Evolutionary conservation across 2,113 vertebrate genomes (phyloP).

Genomic region (Atherinomorus stipes): DNA sequence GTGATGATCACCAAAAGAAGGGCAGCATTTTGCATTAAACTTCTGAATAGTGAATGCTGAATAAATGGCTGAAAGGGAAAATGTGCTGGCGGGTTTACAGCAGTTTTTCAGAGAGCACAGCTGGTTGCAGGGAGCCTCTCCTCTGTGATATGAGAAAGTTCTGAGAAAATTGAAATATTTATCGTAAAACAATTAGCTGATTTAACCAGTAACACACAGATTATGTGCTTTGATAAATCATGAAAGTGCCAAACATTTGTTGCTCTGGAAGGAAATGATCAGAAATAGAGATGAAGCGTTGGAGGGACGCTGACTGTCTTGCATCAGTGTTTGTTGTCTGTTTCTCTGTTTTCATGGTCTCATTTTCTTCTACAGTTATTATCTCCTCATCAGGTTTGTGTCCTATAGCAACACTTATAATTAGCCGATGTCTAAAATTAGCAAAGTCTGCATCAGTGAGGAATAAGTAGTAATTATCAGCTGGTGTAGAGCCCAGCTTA

Average conservation of each 20-base stretch:
- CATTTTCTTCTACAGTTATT: conserved; percentile 26
- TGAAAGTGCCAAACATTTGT: background rate
- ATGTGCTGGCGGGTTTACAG: conserved; percentile 7
- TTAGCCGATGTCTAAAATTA: background rate
- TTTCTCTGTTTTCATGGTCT: conserved; percentile 3
- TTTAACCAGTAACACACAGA: background rate
- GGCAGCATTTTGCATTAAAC: conserved; percentile 27
- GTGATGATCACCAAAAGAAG: conserved; percentile 19
- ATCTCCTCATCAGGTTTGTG: conserved; percentile 46
- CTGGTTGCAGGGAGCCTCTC: background rate
- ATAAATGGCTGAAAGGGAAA: background rate
- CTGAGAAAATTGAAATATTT: background rate
- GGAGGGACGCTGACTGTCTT: too few species aligned
- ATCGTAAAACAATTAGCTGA: conserved; percentile 12
- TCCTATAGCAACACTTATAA: conserved; percentile 15
- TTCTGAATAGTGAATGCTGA: conserved; percentile 3
- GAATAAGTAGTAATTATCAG: conserved; percentile 38
- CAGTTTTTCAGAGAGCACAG: conserved; percentile 10
- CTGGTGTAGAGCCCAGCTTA: conserved; percentile 3
- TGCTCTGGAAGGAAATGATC: background rate
- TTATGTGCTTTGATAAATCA: background rate
- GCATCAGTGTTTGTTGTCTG: conserved; percentile 23
- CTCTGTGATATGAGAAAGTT: background rate
- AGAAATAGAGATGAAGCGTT: background rate
- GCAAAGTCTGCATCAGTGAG: conserved; percentile 23